Base-by-base conservation (phyloP, 1,140 invertebrate genomes). In the Heliothis subflexa region DNA sequence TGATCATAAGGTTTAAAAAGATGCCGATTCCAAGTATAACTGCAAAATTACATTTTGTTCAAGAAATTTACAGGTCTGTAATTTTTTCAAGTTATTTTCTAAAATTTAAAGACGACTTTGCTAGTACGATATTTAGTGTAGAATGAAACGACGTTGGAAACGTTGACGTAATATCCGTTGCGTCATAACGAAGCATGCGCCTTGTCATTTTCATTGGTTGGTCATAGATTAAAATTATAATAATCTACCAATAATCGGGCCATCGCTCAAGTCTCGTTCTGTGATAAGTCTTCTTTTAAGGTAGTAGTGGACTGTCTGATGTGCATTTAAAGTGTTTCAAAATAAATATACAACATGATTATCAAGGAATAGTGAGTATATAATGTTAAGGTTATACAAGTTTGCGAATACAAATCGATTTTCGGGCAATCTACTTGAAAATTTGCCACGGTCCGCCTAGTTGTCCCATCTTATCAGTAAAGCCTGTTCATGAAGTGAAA, bases 281-380 rank as follows among this genome's bases (percentile, higher is more conserved):
- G 93, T 93, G 91, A 91, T 94, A 93, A 93, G 85, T 89, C 86
- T 86, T 64, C 87, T 86, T 90, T 86, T 89, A 86, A 89, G 78
- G 89, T 93, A 89, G 84, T 90, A 89, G 93, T 93, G 90, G 81
- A 89, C 86, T 87, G 86, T 93, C 91, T 94, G 83, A 94, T 94
- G 91, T 94, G 93, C 90, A 92, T 93, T 86, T 94, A 93, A 70
- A 93, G 91, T 93, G 89, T 88, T 88, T 85, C 83, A 89, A 87
- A 88, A 81, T 90, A 90, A 86, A 86, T 85, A 86, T 79, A 88
- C 91, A 92, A 90, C 81, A 94, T 94, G 93, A 90, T 93, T 90
- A 94, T 94, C 85, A 94, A 94, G 92, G 93, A 93, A 94, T 94
- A 91, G 93, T 93, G 84, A 94, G 93, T 94, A 89, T 85, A 81